These are phyloP conservation scores for Coregonus suidteri DNA, from an alignment of 2,797 vertebrate species.

Conservation along the genomic window DNA sequence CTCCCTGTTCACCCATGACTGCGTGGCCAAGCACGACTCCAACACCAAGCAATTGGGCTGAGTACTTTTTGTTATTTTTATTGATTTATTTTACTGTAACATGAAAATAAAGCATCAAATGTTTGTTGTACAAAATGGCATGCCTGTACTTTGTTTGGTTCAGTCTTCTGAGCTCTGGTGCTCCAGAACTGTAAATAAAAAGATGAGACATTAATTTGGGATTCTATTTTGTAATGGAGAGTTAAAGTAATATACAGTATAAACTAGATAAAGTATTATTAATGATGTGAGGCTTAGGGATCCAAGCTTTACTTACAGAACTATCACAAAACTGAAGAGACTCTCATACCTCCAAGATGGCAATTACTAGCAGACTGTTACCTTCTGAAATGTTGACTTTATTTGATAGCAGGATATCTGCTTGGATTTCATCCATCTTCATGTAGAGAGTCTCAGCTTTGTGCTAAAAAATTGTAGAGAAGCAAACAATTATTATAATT, in stretches of 20 bases:
- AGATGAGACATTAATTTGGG: neutral
- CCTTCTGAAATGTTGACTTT: conserved; percentile 55
- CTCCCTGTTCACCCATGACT: no score
- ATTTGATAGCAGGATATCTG: conserved; percentile 72
- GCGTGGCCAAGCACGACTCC: no score
- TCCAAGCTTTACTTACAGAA: neutral
- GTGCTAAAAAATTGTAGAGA: conserved; percentile 60
- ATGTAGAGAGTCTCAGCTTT: conserved; percentile 75
- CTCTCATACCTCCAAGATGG: neutral
- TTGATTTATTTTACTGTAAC: neutral
- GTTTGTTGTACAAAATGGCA: neutral
- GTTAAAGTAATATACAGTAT: neutral
- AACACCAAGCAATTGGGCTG: no score
- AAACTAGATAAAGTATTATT: neutral
- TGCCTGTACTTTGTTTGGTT: conserved; percentile 1
- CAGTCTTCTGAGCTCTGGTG: neutral
- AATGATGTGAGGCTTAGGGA: neutral
- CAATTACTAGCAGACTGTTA: conserved; percentile 32
- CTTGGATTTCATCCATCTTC: conserved; percentile 74
- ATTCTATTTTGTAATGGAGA: neutral
- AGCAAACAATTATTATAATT: neutral
- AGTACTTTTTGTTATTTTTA: neutral
- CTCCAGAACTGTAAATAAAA: conserved; percentile 2
- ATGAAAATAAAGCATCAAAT: neutral
- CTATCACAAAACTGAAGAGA: neutral